Evolutionary conservation across 2,888 invertebrate genomes (phyloP).

Genomic region (Ceramica pisi): DNA sequence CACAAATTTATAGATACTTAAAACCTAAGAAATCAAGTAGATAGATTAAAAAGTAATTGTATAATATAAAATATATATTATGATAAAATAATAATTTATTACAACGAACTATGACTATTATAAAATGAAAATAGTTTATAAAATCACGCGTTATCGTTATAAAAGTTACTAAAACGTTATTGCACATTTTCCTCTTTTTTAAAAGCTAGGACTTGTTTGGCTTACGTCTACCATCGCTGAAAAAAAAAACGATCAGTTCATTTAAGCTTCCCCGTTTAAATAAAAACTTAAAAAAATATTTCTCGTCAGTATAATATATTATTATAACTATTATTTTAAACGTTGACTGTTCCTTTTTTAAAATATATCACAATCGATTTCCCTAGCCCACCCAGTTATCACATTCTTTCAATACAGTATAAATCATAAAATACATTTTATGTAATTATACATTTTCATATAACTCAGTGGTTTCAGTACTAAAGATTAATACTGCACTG

Average conservation of each 20-base stretch:
- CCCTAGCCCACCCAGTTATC: constrained; percentile 18
- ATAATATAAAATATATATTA: constrained; percentile 70
- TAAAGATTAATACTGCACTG: constrained; percentile 25
- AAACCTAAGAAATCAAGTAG: constrained; percentile 81
- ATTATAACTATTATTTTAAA: not conserved
- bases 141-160: constrained; percentile 71
- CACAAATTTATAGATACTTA: constrained; percentile 75
- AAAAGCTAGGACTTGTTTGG: constrained; percentile 54
- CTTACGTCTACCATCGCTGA: constrained; percentile 45
- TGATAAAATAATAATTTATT: constrained; percentile 79
- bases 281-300: not conserved
- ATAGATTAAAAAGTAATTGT: constrained; percentile 79
- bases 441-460: not conserved
- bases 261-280: constrained; percentile 1
- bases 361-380: not conserved
- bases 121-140: constrained; percentile 76
- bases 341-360: not conserved
- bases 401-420: constrained; percentile 40
- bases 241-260: constrained; percentile 29
- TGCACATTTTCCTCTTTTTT: constrained; percentile 58
- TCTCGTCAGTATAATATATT: not conserved
- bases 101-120: constrained; percentile 86
- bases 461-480: constrained; percentile 10
- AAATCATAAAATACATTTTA: constrained; percentile 5
- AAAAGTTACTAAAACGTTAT: constrained; percentile 61